Evolutionary conservation across 2,797 vertebrate genomes (phyloP).

Genomic region (Lepidocolaptes lacrymiger): DNA sequence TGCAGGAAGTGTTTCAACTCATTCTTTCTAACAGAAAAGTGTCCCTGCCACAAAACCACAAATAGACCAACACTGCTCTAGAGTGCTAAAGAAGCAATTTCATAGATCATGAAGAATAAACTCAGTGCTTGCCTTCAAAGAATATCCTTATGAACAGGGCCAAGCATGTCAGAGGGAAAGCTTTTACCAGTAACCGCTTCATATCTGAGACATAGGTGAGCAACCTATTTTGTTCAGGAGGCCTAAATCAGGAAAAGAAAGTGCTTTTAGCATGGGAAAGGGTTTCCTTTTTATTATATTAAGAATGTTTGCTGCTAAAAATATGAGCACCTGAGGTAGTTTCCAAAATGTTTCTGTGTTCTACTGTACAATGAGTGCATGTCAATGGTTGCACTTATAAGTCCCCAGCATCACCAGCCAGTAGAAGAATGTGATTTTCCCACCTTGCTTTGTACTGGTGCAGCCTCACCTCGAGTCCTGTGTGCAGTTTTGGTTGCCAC

Average conservation of each 20-base stretch:
- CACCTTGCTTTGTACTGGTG: not conserved
- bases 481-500: not conserved
- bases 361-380: not conserved
- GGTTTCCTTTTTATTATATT: not conserved
- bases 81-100: not conserved
- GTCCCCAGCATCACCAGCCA: not conserved
- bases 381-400: not conserved
- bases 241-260: not conserved
- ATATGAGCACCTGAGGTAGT: not conserved
- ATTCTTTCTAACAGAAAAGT: conserved; percentile 19
- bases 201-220: not conserved
- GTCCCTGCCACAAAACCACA: not conserved
- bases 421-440: not conserved
- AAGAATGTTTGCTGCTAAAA: not conserved
- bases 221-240: not conserved
- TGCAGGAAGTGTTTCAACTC: not conserved
- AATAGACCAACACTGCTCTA: not conserved
- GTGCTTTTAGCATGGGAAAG: not conserved
- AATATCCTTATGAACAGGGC: not conserved
- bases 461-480: too few species aligned
- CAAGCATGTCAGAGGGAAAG: not conserved
- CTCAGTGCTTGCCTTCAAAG: not conserved
- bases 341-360: not conserved
- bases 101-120: not conserved
- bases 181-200: not conserved